A percentile compares a stretch with the other conserved stretches of the same genome.
These are phyloP conservation scores for Lycaon pictus DNA, from an alignment of 2,113 vertebrate genomes.

Conservation along the genomic window DNA sequence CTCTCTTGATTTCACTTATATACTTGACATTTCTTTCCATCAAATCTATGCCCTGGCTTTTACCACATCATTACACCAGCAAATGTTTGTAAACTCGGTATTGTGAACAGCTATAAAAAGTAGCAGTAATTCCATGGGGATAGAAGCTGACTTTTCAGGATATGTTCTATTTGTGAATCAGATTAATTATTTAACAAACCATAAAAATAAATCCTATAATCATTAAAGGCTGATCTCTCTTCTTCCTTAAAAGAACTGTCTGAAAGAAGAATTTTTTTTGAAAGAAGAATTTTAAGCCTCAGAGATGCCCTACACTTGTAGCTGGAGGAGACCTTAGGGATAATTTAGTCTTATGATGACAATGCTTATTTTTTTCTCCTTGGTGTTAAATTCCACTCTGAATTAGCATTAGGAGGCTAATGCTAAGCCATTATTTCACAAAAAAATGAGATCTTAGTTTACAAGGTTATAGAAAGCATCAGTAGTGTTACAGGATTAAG, in stretches of 20 bases:
- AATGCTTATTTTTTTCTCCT: conserved; percentile 27
- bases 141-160: neutral
- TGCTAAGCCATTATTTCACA: conserved; percentile 55
- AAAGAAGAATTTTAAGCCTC: conserved; percentile 19
- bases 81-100: neutral
- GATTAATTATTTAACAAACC: conserved; percentile 23
- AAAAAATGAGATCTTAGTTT: conserved; percentile 59
- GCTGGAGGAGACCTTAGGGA: neutral
- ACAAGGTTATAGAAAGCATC: neutral
- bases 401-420: neutral
- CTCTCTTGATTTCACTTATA: neutral
- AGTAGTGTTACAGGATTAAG: neutral
- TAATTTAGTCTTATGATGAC: conserved; percentile 28
- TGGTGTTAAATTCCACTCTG: neutral
- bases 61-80: neutral
- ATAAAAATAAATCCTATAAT: conserved; percentile 25
- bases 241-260: conserved; percentile 18
- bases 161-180: neutral
- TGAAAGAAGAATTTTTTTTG: conserved; percentile 32
- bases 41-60: neutral
- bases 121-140: neutral
- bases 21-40: neutral
- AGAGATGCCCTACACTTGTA: neutral
- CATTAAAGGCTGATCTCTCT: neutral
- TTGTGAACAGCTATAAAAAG: neutral